Percentiles rank a stretch among this genome's conserved stretches.
These are phyloP conservation scores for Erythrocebus patas DNA, from an alignment of 2,113 vertebrate genomes.

Conservation along the genomic window DNA sequence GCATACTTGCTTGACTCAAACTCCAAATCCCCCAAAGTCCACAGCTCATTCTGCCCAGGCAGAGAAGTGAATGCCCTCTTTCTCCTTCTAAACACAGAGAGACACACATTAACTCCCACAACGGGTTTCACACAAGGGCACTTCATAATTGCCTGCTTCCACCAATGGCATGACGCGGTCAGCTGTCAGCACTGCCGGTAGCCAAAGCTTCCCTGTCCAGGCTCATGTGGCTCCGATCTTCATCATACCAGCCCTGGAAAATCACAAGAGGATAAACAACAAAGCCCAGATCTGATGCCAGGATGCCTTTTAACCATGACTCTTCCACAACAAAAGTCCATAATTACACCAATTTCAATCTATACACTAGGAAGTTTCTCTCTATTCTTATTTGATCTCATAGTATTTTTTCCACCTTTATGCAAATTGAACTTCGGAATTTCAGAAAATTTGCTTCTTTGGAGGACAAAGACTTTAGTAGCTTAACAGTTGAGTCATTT, in stretches of 20 bases:
- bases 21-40: neutral
- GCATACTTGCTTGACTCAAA: neutral
- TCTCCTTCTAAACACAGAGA: neutral
- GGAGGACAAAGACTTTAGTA: neutral
- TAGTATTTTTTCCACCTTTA: neutral
- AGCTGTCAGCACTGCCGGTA: rapidly evolving
- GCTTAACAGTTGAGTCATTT: neutral
- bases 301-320: neutral
- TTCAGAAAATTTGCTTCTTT: neutral
- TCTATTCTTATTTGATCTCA: neutral
- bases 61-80: neutral
- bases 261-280: neutral
- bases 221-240: too few species aligned
- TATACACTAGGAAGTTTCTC: rapidly evolving
- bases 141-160: neutral
- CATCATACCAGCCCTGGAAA: neutral
- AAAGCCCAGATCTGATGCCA: rapidly evolving
- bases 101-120: rapidly evolving
- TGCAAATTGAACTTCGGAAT: neutral
- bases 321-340: neutral
- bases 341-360: neutral
- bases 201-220: neutral
- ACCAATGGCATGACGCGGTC: neutral
- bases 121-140: neutral
- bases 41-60: neutral